Evolutionary conservation across 2,888 invertebrate species (phyloP).

Genomic region (Ennomos fuscantarius): DNA sequence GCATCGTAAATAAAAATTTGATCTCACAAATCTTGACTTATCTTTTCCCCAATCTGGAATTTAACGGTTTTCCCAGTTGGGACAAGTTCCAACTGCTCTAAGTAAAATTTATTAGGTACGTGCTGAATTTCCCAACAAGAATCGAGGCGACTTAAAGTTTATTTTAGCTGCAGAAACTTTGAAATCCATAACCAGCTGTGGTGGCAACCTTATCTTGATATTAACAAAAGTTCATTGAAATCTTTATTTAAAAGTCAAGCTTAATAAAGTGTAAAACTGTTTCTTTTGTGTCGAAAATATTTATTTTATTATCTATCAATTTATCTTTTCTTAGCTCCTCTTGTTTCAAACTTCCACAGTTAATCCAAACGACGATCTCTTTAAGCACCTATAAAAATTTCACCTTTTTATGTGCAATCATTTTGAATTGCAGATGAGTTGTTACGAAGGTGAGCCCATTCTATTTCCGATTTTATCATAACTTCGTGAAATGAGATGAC

Average conservation of each 20-base stretch:
- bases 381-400: too few relatives aligned
- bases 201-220: not conserved
- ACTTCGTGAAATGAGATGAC: not conserved
- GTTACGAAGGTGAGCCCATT: not conserved
- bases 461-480: not conserved
- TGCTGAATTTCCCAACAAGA: constrained; percentile 10
- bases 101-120: constrained; percentile 17
- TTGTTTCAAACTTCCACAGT: too few relatives aligned
- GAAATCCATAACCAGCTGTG: not conserved
- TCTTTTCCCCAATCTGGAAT: constrained; percentile 8
- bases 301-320: too few relatives aligned
- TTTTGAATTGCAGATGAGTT: too few relatives aligned
- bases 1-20: constrained; percentile 4
- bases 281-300: too few relatives aligned
- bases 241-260: too few relatives aligned
- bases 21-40: not conserved
- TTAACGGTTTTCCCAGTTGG: constrained; percentile 8
- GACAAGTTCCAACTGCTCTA: constrained; percentile 12
- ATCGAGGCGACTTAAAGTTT: constrained; percentile 5
- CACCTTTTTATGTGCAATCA: too few relatives aligned
- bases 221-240: too few relatives aligned
- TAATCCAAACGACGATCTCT: too few relatives aligned
- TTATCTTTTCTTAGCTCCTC: too few relatives aligned
- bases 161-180: constrained; percentile 4
- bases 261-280: too few relatives aligned